Evolutionary conservation across 2,888 invertebrate species (phyloP), one percentile per base, ranked within the genome.

Genomic region (Fissipunctia ypsillon): DNA sequence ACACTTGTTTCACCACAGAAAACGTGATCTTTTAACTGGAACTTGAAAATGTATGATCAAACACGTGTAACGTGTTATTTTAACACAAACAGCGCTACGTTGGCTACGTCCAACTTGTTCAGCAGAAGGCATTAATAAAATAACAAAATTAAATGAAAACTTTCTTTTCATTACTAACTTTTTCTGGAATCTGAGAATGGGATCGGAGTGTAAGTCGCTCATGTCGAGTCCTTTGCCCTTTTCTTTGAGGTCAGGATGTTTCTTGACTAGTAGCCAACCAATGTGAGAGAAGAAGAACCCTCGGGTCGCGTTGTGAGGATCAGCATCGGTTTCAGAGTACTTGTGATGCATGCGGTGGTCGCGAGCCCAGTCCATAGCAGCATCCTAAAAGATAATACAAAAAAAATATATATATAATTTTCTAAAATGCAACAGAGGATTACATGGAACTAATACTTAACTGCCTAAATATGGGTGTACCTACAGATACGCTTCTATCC

Each of bases 271-370:
- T 79, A 99, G 96, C 99, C 99, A 99, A 76, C 99, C 99, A 87
- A 99, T 97, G 93, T 99, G 99, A 0, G 99, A 97, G 95, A 99
- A 99, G 97, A 99, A 99, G 96, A 99, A 99, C 16, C 99, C 99
- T 41, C 99, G 97, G 4, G 97, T 98, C 3, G 99, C 98, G 91
- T 99, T 99, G 93, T 99, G 99, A 0, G 99, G 99, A 95, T 99
- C 99, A 0, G 99, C 99, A 92, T 99, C 98, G 0, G 99, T 99
- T 92, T 99, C 99, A 31, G 98, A 98, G 95, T 97, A 99, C 93
- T 99, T 99, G 96, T 99, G 99, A 92, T 99, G 98, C 90, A 98
- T 98, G 87, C 98, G 97, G 94, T 98, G 98, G 90, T 98, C 98
- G 77, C 98, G 97, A 0, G 98, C 97, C 98, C 98, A 98, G 89